Evolutionary conservation across 1,140 invertebrate species (phyloP).

Genomic region (Chrysopa pallens): DNA sequence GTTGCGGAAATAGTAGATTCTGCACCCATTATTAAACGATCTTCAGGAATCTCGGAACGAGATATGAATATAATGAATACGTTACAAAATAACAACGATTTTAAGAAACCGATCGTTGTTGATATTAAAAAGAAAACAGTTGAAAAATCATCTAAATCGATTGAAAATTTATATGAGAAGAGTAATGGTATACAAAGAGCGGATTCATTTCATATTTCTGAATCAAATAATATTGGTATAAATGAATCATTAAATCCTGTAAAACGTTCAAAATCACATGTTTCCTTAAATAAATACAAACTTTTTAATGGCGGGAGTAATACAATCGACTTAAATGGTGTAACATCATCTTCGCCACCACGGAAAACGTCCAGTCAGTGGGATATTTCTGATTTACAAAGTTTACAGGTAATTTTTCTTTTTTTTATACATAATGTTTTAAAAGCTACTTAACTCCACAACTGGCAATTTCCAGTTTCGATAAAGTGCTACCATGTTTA

Average conservation of each 20-base stretch:
- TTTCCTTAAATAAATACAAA: slow-evolving; percentile 14
- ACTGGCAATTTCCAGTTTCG: no score
- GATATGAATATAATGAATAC: no score
- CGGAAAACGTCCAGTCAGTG: slow-evolving; percentile 14
- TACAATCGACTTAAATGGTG: slow-evolving; percentile 1
- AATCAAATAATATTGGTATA: slow-evolving; percentile 7
- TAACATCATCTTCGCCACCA: slow-evolving; percentile 7
- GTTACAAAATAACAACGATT: no score
- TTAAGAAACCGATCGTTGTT: no score
- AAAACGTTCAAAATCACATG: slow-evolving; percentile 20
- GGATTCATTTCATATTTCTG: slow-evolving; percentile 10
- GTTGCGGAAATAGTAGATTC: no score
- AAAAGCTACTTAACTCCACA: no score
- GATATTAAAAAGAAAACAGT: no score
- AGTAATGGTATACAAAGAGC: slow-evolving; percentile 8
- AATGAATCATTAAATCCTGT: slow-evolving; percentile 13
- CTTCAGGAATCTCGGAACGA: no score
- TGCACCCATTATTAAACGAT: no score
- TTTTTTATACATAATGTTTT: not conserved
- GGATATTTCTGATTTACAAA: slow-evolving; percentile 21
- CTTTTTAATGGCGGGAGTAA: slow-evolving; percentile 6
- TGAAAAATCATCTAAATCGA: no score
- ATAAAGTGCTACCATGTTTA: no score
- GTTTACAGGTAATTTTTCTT: slow-evolving; percentile 18
- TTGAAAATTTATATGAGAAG: no score